A percentile compares a stretch with the other conserved stretches of the same genome.
Conservation (phyloP, 2,113 vertebrate species). For the Lasiurus cinereus region DNA sequence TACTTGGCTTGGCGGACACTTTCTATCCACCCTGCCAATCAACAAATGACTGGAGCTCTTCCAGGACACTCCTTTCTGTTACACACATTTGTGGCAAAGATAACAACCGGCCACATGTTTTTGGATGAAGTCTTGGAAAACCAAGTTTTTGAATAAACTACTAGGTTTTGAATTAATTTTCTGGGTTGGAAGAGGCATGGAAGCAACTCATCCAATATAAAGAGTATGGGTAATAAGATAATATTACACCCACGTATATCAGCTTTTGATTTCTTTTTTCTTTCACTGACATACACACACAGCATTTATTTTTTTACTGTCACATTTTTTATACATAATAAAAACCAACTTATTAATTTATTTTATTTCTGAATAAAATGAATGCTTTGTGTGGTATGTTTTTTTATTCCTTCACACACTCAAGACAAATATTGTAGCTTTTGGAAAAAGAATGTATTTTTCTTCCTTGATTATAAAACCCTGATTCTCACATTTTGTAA, state of each 20-base stretch:
- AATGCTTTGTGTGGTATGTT: not conserved
- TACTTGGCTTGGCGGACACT: not conserved
- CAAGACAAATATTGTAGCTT: conserved; percentile 34
- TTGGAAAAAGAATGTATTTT: not conserved
- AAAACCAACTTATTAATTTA: not conserved
- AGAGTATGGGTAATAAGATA: conserved; percentile 78
- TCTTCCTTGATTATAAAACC: not conserved
- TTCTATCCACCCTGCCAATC: not conserved
- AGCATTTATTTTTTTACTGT: not conserved
- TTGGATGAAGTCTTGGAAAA: conserved; percentile 68
- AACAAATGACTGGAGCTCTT: not conserved
- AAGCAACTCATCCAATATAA: conserved; percentile 78
- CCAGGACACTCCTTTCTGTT: conserved; percentile 24
- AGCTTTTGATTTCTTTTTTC: conserved; percentile 63
- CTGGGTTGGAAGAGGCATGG: conserved; percentile 66
- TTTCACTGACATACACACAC: conserved; percentile 39
- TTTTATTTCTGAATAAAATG: conserved; percentile 52
- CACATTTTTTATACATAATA: not conserved
- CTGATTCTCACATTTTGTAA: conserved; percentile 34
- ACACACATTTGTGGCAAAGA: not conserved
- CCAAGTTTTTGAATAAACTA: conserved; percentile 72
- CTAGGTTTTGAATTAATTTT: conserved; percentile 83
- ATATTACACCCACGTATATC: conserved; percentile 40
- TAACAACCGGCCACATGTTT: conserved; percentile 24
- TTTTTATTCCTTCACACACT: conserved; percentile 18